These are phyloP conservation scores for Drosophila birchii DNA, from an alignment of 2,888 invertebrate genomes.

Conservation along the genomic window DNA sequence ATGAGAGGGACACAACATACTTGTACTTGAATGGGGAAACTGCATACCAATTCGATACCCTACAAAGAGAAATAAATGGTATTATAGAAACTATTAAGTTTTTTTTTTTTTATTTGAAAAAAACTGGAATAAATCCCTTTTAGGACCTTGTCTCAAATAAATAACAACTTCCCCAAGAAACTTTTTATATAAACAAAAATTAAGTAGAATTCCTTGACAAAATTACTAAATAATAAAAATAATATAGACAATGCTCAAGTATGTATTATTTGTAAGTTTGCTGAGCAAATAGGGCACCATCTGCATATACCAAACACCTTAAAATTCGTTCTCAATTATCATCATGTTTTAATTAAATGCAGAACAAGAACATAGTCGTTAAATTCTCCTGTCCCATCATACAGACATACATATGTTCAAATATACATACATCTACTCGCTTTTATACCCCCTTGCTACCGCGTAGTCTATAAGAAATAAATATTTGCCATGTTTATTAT, in stretches of 20 bases:
- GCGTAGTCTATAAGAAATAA: conserved; percentile 36
- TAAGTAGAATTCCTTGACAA: neutral
- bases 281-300: conserved; percentile 1
- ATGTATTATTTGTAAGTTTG: neutral
- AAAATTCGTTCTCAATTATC: conserved; percentile 12
- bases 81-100: no score
- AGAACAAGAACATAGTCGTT: conserved; percentile 7
- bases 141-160: no score
- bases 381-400: neutral
- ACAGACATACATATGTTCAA: neutral
- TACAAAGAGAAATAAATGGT: neutral
- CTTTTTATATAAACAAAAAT: no score
- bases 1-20: conserved; percentile 13
- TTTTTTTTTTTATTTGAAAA: no score
- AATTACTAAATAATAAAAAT: neutral
- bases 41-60: neutral
- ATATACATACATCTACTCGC: neutral
- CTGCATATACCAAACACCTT: conserved; percentile 21
- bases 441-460: conserved; percentile 14
- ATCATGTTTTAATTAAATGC: conserved; percentile 25
- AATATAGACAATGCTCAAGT: neutral
- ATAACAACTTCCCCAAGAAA: no score
- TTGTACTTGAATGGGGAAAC: conserved; percentile 2
- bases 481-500: conserved; percentile 70
- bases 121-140: no score